Evolutionary conservation across 53 echinoderm and acorn worm genomes (phyloP).

Genomic region (Echinometra lucunter): DNA sequence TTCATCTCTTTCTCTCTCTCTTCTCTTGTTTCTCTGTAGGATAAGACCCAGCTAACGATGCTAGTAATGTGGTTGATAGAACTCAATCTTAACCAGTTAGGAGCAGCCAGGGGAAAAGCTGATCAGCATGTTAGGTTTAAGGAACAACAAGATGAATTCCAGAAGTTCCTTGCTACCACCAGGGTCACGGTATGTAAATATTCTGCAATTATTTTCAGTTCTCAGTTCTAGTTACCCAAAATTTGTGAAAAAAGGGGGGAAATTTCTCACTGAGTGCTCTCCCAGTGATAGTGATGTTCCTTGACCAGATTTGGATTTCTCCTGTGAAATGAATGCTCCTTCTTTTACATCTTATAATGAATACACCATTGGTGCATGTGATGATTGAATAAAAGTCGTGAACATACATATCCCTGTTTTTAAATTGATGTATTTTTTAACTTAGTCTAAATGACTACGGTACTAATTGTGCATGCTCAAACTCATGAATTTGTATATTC

Average conservation of each 20-base stretch:
- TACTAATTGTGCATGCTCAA: too few species aligned
- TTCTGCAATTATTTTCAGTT: not conserved
- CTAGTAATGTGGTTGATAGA: conserved; percentile 97
- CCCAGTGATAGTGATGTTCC: not conserved
- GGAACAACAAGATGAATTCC: conserved; percentile 87
- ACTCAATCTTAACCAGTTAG: conserved; percentile 92
- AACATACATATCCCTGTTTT: too few species aligned
- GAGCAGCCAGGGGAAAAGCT: conserved; percentile 79
- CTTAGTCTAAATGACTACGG: too few species aligned
- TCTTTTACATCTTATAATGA: too few species aligned
- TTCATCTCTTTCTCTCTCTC: too few species aligned
- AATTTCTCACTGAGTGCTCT: not conserved
- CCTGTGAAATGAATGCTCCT: not conserved
- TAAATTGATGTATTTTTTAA: too few species aligned
- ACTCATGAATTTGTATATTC: too few species aligned
- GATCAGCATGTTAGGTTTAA: conserved; percentile 75
- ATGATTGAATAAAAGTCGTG: too few species aligned
- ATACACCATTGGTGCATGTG: too few species aligned
- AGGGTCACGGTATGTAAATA: conserved; percentile 84
- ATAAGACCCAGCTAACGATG: conserved; percentile 98
- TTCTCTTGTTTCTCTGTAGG: conserved; percentile 61
- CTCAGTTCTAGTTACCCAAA: not conserved
- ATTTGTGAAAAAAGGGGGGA: not conserved
- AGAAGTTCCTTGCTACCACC: conserved; percentile 91
- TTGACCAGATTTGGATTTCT: not conserved